Percentiles rank a stretch among this genome's conserved stretches.
Evolutionary conservation across 2,797 vertebrate species (phyloP).

Genomic region (Melanotaenia pygmaea): DNA sequence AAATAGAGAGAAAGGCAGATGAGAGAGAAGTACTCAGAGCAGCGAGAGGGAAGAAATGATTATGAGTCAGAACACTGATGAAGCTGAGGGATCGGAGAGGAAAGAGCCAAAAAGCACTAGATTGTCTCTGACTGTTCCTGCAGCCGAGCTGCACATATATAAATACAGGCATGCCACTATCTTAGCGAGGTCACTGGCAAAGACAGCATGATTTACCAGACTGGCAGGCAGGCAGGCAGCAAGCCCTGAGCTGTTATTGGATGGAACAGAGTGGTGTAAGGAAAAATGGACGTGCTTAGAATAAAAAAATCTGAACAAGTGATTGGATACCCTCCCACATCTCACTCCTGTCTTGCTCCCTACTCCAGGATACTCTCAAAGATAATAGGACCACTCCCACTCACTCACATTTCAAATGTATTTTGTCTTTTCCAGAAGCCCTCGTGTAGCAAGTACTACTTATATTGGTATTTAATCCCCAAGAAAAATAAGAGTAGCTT

Average conservation of each 20-base stretch:
- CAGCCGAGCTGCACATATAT: constrained; percentile 54
- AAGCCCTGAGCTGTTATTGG: constrained; percentile 75
- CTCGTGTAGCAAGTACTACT: constrained; percentile 44
- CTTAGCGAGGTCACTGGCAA: constrained; percentile 74
- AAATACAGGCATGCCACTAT: constrained; percentile 62
- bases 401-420: constrained; percentile 66
- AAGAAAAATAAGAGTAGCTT: neutral
- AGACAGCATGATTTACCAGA: constrained; percentile 79
- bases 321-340: constrained; percentile 79
- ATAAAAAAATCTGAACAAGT: constrained; percentile 75
- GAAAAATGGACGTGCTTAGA: constrained; percentile 75
- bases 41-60: constrained; percentile 66
- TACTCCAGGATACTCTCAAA: constrained; percentile 52
- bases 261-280: constrained; percentile 76
- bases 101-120: constrained; percentile 66
- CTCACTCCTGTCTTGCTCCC: constrained; percentile 60
- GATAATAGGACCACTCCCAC: constrained; percentile 72
- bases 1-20: constrained; percentile 73
- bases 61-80: constrained; percentile 75
- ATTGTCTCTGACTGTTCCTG: constrained; percentile 69
- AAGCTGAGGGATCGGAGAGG: constrained; percentile 65
- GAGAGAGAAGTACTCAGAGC: constrained; percentile 72
- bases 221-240: constrained; percentile 74
- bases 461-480: constrained; percentile 16
- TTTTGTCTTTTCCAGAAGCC: constrained; percentile 55